phyloP scores from a whole-genome alignment of 1,140 invertebrate species.

The Copidosoma floridanum region DNA sequence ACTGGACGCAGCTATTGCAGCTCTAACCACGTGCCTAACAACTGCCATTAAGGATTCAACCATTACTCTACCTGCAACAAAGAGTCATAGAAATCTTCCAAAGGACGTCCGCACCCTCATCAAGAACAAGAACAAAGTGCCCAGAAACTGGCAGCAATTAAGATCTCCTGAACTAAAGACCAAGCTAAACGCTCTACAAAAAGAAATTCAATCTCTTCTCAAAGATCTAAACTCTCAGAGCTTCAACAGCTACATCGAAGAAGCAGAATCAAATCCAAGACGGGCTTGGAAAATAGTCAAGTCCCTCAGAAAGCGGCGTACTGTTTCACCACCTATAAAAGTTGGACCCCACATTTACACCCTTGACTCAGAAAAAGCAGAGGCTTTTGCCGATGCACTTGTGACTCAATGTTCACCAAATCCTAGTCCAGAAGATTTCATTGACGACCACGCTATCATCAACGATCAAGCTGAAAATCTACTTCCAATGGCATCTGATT shows the following conservation, averaged over 20 bases:
- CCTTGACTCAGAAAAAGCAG: neutral
- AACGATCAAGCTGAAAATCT: neutral
- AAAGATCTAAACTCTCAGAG: neutral
- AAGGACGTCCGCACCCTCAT: neutral
- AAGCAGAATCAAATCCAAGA: neutral
- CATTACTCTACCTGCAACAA: neutral
- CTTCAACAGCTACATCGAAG: too few species aligned
- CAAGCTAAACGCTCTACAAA: neutral
- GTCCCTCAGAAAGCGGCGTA: too few species aligned
- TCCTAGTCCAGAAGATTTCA: neutral
- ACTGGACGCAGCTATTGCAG: neutral
- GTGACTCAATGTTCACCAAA: neutral
- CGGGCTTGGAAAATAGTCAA: too few species aligned
- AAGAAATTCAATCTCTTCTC: neutral
- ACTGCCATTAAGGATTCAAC: neutral
- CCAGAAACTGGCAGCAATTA: neutral
- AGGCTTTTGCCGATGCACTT: neutral
- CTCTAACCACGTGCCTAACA: neutral
- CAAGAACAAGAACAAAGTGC: neutral
- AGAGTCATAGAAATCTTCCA: neutral
- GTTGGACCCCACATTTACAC: neutral
- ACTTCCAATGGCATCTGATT: neutral
- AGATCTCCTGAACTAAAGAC: neutral
- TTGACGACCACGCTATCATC: too few species aligned
- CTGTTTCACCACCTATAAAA: too few species aligned